Percentiles rank a stretch among this genome's conserved stretches.
These are phyloP conservation scores for Lampropteryx suffumata DNA, from an alignment of 2,888 invertebrate genomes.

Conservation along the genomic window DNA sequence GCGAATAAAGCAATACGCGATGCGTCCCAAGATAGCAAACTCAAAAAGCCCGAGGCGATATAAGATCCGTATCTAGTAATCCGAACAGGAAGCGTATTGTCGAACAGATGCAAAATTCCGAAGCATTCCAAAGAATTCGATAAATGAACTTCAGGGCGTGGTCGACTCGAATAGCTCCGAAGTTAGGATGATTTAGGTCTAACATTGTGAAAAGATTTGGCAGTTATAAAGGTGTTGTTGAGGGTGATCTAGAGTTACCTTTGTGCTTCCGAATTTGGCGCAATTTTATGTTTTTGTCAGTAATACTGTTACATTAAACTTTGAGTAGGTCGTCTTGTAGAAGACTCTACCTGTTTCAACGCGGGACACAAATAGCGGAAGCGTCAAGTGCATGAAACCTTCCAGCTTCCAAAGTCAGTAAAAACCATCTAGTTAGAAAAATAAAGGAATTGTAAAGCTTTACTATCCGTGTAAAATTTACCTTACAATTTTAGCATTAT, in stretches of 20 bases:
- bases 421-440: too few relatives aligned
- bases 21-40: slow-evolving; percentile 55
- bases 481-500: too few relatives aligned
- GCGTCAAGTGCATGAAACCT: too few relatives aligned
- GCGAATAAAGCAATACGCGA: slow-evolving; percentile 53
- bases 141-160: slow-evolving; percentile 70
- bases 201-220: slow-evolving; percentile 45
- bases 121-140: slow-evolving; percentile 45
- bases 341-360: neutral
- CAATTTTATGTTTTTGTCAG: slow-evolving; percentile 8
- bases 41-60: slow-evolving; percentile 67
- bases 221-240: slow-evolving; percentile 30
- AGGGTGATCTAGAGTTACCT: slow-evolving; percentile 33
- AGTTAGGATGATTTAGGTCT: slow-evolving; percentile 54
- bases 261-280: slow-evolving; percentile 29
- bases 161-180: slow-evolving; percentile 51
- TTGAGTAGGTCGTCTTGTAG: slow-evolving; percentile 1
- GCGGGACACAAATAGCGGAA: neutral
- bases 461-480: too few relatives aligned
- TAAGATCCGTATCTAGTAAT: slow-evolving; percentile 75
- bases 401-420: too few relatives aligned
- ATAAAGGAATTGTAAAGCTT: too few relatives aligned
- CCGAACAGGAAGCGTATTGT: slow-evolving; percentile 80
- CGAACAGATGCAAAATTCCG: slow-evolving; percentile 79
- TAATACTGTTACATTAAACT: neutral